Evolutionary conservation across 2,797 vertebrate genomes (phyloP).

Genomic region (Catamblyrhynchus diadema): DNA sequence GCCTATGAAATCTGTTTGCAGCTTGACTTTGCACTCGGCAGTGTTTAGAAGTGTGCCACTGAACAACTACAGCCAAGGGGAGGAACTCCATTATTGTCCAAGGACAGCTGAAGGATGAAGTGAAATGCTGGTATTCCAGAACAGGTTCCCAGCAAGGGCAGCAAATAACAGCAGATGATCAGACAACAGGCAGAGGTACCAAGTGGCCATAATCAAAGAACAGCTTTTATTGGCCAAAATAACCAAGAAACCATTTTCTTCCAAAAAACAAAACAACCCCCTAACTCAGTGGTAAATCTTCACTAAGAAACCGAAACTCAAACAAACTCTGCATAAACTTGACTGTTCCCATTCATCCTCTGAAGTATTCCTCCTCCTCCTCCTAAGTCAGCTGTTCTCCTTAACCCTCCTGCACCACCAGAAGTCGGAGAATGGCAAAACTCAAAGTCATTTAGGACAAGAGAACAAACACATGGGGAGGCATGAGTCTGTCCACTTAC

Average conservation of each 20-base stretch:
- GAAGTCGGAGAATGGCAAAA: neutral
- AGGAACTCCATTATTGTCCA: neutral
- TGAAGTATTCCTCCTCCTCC: neutral
- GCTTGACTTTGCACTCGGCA: neutral
- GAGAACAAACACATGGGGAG: neutral
- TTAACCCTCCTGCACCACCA: neutral
- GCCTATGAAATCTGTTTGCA: neutral
- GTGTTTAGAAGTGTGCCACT: accelerated
- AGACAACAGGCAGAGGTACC: neutral
- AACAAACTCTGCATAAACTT: neutral
- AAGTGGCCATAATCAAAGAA: conserved; percentile 10
- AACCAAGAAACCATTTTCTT: conserved; percentile 30
- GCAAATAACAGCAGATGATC: neutral
- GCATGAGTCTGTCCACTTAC: neutral
- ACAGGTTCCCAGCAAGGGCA: neutral
- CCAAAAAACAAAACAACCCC: neutral
- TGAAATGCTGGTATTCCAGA: neutral
- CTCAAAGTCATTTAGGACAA: neutral
- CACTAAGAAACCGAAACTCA: neutral
- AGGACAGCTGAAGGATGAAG: neutral
- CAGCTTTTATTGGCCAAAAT: conserved; percentile 57
- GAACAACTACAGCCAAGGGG: neutral
- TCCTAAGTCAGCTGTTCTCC: neutral
- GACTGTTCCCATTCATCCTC: neutral
- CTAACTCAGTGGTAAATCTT: neutral